phyloP scores from a whole-genome alignment of 1,140 invertebrate species.

The Anoplophora glabripennis region DNA sequence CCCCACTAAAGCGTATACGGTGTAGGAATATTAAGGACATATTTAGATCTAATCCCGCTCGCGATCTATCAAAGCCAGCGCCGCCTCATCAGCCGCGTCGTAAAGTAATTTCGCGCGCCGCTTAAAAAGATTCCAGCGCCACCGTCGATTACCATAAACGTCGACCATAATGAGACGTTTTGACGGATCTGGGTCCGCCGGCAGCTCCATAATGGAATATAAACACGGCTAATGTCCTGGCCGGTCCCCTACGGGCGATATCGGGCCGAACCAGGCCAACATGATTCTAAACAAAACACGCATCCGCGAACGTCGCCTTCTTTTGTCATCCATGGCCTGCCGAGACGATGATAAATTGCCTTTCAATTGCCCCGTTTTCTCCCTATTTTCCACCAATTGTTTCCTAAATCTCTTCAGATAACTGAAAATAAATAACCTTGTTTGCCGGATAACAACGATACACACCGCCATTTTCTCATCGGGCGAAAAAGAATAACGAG shows the following conservation, averaged over 20 bases:
- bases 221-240: slow-evolving; percentile 34
- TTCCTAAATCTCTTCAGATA: slow-evolving; percentile 15
- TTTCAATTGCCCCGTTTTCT: slow-evolving; percentile 37
- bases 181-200: too few species aligned
- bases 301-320: slow-evolving; percentile 33
- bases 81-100: too few species aligned
- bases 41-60: too few species aligned
- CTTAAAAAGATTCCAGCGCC: too few species aligned
- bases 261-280: slow-evolving; percentile 38
- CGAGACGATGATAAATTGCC: slow-evolving; percentile 42
- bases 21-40: too few species aligned
- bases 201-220: slow-evolving; percentile 20
- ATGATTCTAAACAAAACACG: slow-evolving; percentile 41
- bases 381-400: slow-evolving; percentile 15
- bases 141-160: too few species aligned
- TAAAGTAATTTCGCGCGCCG: too few species aligned
- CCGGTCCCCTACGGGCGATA: slow-evolving; percentile 27
- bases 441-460: slow-evolving; percentile 1
- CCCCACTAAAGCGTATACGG: too few species aligned
- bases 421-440: slow-evolving; percentile 5
- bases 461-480: not conserved
- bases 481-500: not conserved
- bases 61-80: too few species aligned
- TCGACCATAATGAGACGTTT: too few species aligned
- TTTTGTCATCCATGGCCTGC: slow-evolving; percentile 39